A percentile compares a stretch with the other conserved stretches of the same genome.
Conservation (phyloP, 2,797 vertebrate genomes). For the Scyliorhinus canicula region DNA sequence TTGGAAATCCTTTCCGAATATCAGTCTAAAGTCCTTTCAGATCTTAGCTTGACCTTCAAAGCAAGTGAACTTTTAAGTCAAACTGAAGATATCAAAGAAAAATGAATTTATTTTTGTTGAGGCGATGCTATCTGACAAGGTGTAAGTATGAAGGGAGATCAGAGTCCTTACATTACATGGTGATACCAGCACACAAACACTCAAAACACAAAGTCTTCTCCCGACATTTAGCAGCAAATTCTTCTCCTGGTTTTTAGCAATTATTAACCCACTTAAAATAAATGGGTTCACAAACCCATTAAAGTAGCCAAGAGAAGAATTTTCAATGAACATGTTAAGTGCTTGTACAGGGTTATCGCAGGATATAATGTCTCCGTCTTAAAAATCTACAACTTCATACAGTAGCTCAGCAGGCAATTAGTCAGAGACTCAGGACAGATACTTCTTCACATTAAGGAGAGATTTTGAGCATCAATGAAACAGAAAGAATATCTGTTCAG, state of each 20-base stretch:
- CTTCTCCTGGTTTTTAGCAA: not conserved
- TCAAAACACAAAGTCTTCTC: not conserved
- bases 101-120: not conserved
- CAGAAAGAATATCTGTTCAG: not conserved
- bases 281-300: not conserved
- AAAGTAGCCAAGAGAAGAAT: not conserved
- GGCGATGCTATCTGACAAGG: not conserved
- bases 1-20: conserved; percentile 9
- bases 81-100: not conserved
- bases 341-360: not conserved
- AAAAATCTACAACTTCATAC: not conserved
- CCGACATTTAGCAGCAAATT: too few species aligned
- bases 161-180: not conserved
- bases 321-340: not conserved
- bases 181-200: not conserved
- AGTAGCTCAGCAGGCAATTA: not conserved
- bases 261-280: not conserved
- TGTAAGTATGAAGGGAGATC: not conserved
- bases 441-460: not conserved
- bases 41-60: not conserved
- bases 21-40: not conserved
- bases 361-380: not conserved
- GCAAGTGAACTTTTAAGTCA: not conserved
- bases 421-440: not conserved
- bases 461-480: not conserved